phyloP scores from a whole-genome alignment of 2,888 invertebrate genomes.

The Epinotia bilunana region DNA sequence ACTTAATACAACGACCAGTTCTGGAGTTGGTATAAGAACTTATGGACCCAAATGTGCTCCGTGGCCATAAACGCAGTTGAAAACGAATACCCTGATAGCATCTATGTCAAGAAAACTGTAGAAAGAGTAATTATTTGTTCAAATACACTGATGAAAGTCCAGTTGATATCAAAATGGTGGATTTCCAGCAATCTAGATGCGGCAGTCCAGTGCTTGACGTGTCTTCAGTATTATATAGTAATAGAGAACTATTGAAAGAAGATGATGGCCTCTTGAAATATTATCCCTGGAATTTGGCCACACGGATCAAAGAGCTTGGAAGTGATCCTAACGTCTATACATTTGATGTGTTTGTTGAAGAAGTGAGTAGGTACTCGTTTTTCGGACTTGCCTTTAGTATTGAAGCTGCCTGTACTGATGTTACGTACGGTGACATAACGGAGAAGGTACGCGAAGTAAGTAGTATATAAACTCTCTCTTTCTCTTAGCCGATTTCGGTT shows the following conservation, averaged over 20 bases:
- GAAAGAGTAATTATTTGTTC: constrained; percentile 90
- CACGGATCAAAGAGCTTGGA: constrained; percentile 76
- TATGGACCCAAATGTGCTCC: constrained; percentile 77
- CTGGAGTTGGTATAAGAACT: constrained; percentile 84
- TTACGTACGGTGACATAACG: constrained; percentile 1
- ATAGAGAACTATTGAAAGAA: constrained; percentile 65
- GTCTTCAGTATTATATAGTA: constrained; percentile 79
- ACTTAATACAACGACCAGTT: constrained; percentile 75
- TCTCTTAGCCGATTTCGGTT: background rate
- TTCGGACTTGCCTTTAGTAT: constrained; percentile 76
- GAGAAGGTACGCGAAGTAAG: constrained; percentile 1
- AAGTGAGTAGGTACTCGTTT: constrained; percentile 68
- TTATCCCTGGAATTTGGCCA: constrained; percentile 79
- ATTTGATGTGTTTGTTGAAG: constrained; percentile 67
- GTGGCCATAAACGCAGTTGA: constrained; percentile 86
- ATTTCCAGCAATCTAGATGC: constrained; percentile 87
- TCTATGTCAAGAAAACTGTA: constrained; percentile 86
- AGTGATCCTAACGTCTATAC: constrained; percentile 78
- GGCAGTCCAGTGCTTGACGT: constrained; percentile 80
- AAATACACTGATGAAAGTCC: constrained; percentile 65
- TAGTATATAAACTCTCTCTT: background rate
- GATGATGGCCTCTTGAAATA: constrained; percentile 78
- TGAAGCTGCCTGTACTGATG: constrained; percentile 54
- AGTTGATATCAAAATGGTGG: constrained; percentile 85
- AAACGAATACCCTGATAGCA: constrained; percentile 85